These are phyloP conservation scores for Triplophysa bombifrons DNA, from an alignment of 2,797 vertebrate genomes.

Conservation along the genomic window DNA sequence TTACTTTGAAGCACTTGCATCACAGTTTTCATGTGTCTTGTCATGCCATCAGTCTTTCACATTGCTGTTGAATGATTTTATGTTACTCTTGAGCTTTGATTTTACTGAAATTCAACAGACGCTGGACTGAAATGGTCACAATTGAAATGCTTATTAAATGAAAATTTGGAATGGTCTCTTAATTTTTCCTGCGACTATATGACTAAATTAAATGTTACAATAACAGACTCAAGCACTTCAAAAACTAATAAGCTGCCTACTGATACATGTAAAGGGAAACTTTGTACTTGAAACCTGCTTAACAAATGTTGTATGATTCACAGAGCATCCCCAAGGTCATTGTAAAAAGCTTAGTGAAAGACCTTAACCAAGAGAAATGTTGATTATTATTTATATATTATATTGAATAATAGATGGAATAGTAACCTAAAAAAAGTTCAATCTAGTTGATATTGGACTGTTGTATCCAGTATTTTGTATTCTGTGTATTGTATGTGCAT, in stretches of 20 bases:
- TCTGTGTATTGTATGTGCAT: background rate
- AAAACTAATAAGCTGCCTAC: background rate
- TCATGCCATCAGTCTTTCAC: too few species aligned
- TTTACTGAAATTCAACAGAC: too few species aligned
- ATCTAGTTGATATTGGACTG: background rate
- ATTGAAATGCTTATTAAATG: too few species aligned
- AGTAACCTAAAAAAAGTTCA: background rate
- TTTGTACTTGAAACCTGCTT: background rate
- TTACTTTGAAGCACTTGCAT: too few species aligned
- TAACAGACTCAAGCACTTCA: background rate
- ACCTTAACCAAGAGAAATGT: background rate
- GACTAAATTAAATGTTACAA: background rate
- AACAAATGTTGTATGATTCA: background rate
- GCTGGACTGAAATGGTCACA: too few species aligned
- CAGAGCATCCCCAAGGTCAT: background rate
- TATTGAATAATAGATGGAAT: background rate
- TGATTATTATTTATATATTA: background rate
- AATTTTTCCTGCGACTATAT: background rate
- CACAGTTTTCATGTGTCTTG: too few species aligned
- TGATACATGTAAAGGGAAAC: background rate
- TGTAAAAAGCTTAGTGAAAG: background rate
- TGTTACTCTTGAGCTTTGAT: too few species aligned
- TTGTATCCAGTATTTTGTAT: background rate
- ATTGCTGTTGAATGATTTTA: too few species aligned
- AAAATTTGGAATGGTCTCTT: too few species aligned